Evolutionary conservation across 2,797 vertebrate genomes (phyloP).

Genomic region (Phyllotis vaccarum): DNA sequence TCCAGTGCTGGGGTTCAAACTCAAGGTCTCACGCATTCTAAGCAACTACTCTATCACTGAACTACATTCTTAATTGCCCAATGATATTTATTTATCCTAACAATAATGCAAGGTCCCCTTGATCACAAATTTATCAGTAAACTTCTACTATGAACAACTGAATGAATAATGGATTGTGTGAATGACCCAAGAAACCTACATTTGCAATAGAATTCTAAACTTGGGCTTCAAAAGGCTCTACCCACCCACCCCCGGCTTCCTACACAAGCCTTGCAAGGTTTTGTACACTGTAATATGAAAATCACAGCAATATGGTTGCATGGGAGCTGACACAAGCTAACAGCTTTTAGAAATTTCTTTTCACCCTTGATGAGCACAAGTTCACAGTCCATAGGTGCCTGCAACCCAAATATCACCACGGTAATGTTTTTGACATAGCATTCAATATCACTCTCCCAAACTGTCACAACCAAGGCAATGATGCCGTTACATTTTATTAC

Average conservation of each 20-base stretch:
- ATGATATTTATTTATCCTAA: not conserved
- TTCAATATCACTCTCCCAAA: conserved; percentile 68
- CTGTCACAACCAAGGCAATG: conserved; percentile 63
- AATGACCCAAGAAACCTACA: not conserved
- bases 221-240: not conserved
- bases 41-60: not conserved
- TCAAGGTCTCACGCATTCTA: not conserved
- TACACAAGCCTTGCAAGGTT: not conserved
- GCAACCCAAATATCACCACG: conserved; percentile 61
- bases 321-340: conserved; percentile 54
- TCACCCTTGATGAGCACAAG: conserved; percentile 54
- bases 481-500: conserved; percentile 66
- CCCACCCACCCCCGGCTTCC: not conserved
- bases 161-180: not conserved
- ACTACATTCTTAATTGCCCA: not conserved
- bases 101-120: not conserved
- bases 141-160: not conserved
- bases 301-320: not conserved
- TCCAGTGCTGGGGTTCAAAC: not conserved
- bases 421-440: conserved; percentile 67
- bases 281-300: not conserved
- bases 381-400: conserved; percentile 49
- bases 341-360: conserved; percentile 62
- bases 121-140: not conserved
- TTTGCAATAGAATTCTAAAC: conserved; percentile 50